Evolutionary conservation across 1,140 invertebrate genomes (phyloP).

Genomic region (Brachionus sp.): DNA sequence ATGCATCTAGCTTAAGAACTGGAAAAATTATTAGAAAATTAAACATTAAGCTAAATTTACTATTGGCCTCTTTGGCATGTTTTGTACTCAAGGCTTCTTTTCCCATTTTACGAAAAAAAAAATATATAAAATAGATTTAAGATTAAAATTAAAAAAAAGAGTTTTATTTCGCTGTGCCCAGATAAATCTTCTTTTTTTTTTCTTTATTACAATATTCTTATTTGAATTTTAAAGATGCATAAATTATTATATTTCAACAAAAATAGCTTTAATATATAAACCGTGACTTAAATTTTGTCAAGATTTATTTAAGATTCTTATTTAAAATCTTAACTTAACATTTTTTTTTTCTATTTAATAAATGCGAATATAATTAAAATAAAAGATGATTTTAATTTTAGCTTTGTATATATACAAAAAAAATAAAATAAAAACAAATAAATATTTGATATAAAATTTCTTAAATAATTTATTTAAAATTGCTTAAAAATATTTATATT

Average conservation of each 20-base stretch:
- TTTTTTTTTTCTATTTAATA: neutral
- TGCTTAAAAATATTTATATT: neutral
- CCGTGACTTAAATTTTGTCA: slow-evolving; percentile 27
- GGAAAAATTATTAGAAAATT: neutral
- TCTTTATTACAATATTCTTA: neutral
- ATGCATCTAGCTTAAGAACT: neutral
- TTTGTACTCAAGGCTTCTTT: neutral
- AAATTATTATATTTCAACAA: neutral
- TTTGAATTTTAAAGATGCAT: neutral
- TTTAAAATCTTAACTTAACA: slow-evolving; percentile 27
- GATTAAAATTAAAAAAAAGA: neutral
- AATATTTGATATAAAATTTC: neutral
- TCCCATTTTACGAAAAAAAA: neutral
- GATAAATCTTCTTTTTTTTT: neutral
- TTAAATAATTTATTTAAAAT: neutral
- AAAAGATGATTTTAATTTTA: neutral
- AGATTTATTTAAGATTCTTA: slow-evolving; percentile 34
- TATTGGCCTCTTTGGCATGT: neutral
- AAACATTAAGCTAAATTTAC: neutral
- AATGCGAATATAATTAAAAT: neutral
- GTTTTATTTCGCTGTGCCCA: neutral
- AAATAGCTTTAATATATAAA: neutral
- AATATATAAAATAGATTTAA: neutral
- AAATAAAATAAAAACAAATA: neutral
- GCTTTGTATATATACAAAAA: no score